Evolutionary conservation across 2,888 invertebrate genomes (phyloP).

Genomic region (Lasioglossum malachurum): DNA sequence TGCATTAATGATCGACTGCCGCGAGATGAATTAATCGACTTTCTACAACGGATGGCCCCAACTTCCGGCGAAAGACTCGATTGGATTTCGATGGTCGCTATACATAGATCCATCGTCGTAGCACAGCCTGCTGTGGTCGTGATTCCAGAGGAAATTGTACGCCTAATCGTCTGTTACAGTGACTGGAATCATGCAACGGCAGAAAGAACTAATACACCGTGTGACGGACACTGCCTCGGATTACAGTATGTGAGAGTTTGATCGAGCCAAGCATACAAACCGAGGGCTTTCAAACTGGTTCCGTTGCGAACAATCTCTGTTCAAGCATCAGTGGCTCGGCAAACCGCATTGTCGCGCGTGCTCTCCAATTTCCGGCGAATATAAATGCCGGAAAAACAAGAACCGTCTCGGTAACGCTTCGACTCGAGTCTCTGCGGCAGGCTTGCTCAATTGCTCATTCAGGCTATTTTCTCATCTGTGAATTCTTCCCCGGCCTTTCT

Average conservation of each 20-base stretch:
- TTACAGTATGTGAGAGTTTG: slow-evolving; percentile 71
- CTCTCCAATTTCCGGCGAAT: not conserved
- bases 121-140: not conserved
- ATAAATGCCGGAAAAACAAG: not conserved
- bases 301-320: not conserved
- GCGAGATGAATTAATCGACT: not conserved
- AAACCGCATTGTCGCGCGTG: not conserved
- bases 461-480: not conserved
- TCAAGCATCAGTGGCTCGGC: slow-evolving; percentile 12
- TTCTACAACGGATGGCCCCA: not conserved
- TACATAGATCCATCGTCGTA: not conserved
- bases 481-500: too few relatives aligned
- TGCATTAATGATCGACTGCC: not conserved
- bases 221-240: slow-evolving; percentile 75
- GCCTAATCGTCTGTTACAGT: slow-evolving; percentile 74
- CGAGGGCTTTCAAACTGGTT: slow-evolving; percentile 6
- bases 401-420: not conserved
- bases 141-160: slow-evolving; percentile 28
- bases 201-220: slow-evolving; percentile 74
- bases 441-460: not conserved
- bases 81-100: not conserved
- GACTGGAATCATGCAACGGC: slow-evolving; percentile 73
- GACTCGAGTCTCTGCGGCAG: not conserved
- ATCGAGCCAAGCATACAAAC: not conserved
- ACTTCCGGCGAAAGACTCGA: not conserved